Evolutionary conservation across 2,113 vertebrate genomes (phyloP).

Genomic region (Egretta garzetta): DNA sequence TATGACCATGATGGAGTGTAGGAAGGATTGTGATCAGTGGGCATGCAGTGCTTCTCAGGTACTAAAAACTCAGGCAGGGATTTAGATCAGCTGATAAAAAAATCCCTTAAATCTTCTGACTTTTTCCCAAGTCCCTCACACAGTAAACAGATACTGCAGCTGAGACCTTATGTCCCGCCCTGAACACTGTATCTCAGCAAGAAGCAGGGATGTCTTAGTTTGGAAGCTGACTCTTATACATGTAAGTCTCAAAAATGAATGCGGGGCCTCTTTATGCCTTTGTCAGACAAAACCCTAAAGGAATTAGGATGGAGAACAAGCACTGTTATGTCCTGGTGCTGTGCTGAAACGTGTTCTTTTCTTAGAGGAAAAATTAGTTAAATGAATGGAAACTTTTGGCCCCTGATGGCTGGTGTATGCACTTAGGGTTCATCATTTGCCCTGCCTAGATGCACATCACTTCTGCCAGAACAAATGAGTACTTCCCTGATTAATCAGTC

Average conservation of each 20-base stretch:
- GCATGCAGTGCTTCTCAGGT: background rate
- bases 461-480: constrained; percentile 47
- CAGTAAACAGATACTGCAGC: background rate
- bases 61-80: background rate
- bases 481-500: constrained; percentile 58
- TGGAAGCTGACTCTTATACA: background rate
- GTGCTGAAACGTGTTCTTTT: background rate
- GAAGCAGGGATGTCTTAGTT: background rate
- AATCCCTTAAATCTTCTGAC: background rate
- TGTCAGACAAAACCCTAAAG: background rate
- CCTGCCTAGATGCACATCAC: constrained; percentile 12
- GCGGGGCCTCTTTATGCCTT: background rate
- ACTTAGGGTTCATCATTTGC: constrained; percentile 21
- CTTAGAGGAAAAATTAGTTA: background rate
- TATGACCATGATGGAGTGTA: background rate
- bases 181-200: background rate
- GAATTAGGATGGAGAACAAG: background rate
- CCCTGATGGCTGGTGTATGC: background rate
- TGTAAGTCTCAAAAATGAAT: background rate
- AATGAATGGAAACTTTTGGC: constrained; percentile 31
- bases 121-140: background rate
- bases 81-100: constrained; percentile 10
- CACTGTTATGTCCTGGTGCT: background rate
- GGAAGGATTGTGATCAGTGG: background rate
- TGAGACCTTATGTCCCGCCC: background rate